Base-by-base conservation (phyloP, 2,888 invertebrate species). In the Steinernema scapterisci region DNA sequence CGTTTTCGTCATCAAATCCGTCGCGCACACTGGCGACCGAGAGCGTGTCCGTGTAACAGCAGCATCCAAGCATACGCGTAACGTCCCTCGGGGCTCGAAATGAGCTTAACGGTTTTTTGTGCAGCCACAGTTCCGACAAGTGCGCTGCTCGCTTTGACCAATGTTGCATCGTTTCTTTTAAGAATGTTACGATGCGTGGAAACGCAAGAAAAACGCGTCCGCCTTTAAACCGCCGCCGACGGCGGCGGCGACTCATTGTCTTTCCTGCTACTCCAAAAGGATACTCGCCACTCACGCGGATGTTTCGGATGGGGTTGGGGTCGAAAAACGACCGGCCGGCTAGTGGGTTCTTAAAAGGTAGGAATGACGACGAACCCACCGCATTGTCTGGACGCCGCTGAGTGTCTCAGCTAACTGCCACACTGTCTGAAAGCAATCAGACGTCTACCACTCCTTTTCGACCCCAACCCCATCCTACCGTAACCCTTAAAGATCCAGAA, bases 1-100 rank as follows among this genome's bases (percentile, higher is more conserved):
- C 63, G 63, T 63, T 63, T 27, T 16, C 63, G 63, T 48, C 48
- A 48, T 48, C 48, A 48, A 63, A 54, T 54, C 54, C 54, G 63
- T 27, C 7, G 31, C 54, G 54, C 54, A 3, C 54, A 7, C 54
- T 9, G 13, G n/a, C 38, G 38, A 38, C 5, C 48, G n/a, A 48
- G 48, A 48, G 48, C 19, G 48, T 5, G 16, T 63, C 31, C 31
- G 63, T 38, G 38, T 48, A 48, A 48, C 48, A 7, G 48, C 48
- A 48, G 2, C 16, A 3, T 63, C 9, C 63, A 63, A 63, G 63
- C 63, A 63, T 63, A 31, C 27, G 63, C 63, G 63, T 25, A 63
- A 63, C 63, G 31, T 63, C 31, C 63, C 63, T 31, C 54, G 13
- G 54, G 54, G 21, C 25, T 23, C 25, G 54, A 16, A 23, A 25